Percentiles rank a stretch among this genome's conserved stretches.
Evolutionary conservation across 2,888 invertebrate species (phyloP).

Genomic region (Thumatha senex): DNA sequence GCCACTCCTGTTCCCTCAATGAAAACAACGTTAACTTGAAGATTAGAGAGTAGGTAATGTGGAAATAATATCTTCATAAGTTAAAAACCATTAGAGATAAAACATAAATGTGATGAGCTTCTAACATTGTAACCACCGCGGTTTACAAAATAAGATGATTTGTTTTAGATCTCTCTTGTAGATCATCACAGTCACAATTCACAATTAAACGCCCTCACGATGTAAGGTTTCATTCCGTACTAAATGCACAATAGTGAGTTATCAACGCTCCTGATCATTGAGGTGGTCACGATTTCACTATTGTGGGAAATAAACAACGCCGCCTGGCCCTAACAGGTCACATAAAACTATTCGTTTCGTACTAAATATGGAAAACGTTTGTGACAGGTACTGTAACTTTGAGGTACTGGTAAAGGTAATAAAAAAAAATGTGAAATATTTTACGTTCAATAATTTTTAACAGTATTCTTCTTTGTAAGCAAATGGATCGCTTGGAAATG

Average conservation of each 20-base stretch:
- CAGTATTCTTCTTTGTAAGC: too few relatives aligned
- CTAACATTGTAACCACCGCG: background rate
- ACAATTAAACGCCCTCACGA: constrained; percentile 67
- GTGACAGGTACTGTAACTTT: constrained; percentile 9
- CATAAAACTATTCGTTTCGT: constrained; percentile 29
- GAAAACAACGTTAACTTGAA: too few relatives aligned
- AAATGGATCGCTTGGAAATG: too few relatives aligned
- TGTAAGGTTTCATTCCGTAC: constrained; percentile 48
- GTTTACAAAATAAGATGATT: constrained; percentile 23
- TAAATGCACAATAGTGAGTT: constrained; percentile 55
- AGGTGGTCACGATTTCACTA: constrained; percentile 69
- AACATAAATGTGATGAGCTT: constrained; percentile 1
- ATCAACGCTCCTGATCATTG: constrained; percentile 66
- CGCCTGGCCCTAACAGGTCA: constrained; percentile 43
- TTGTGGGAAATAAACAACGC: constrained; percentile 66
- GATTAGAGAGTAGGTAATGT: too few relatives aligned
- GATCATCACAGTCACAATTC: constrained; percentile 59
- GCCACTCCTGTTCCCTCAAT: too few relatives aligned
- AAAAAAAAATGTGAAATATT: background rate
- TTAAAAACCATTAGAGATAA: background rate
- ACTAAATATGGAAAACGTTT: constrained; percentile 20
- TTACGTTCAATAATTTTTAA: too few relatives aligned
- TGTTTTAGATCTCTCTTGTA: constrained; percentile 36
- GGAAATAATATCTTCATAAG: background rate
- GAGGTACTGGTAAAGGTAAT: too few relatives aligned